A percentile compares a stretch with the other conserved stretches of the same genome.
These are phyloP conservation scores for Fukomys damarensis DNA, from an alignment of 2,113 vertebrate genomes.

Conservation along the genomic window DNA sequence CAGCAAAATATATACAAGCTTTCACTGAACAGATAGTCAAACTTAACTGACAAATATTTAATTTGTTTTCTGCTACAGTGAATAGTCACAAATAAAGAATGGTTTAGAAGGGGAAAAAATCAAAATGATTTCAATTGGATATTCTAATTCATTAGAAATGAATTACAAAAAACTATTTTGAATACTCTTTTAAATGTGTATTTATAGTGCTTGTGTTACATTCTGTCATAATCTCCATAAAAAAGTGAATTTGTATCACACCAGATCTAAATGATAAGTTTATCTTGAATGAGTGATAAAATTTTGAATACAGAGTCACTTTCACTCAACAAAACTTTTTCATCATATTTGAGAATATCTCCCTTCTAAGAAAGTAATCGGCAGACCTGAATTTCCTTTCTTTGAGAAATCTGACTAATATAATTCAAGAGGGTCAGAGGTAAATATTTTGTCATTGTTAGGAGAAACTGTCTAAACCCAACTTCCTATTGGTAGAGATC, in stretches of 20 bases:
- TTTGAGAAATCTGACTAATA: constrained; percentile 12
- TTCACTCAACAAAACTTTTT: constrained; percentile 8
- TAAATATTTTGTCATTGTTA: background rate
- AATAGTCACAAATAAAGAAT: background rate
- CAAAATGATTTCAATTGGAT: constrained; percentile 22
- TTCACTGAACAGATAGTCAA: constrained; percentile 9
- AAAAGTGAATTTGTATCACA: background rate
- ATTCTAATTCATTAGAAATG: background rate
- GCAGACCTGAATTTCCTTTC: background rate
- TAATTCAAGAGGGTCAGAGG: background rate
- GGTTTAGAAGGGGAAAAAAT: background rate
- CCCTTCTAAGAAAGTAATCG: background rate
- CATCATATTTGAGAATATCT: background rate
- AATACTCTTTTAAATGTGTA: constrained; percentile 6
- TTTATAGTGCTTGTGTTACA: background rate
- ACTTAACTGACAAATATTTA: constrained; percentile 38
- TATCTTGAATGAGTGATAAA: background rate
- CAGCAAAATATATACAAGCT: background rate
- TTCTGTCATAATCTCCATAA: background rate
- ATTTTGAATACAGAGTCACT: background rate
- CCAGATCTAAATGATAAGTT: background rate
- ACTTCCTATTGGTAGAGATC: background rate
- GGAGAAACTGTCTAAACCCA: background rate
- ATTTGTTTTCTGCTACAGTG: background rate
- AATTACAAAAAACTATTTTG: background rate